Evolutionary conservation across 2,797 vertebrate species (phyloP), one percentile per base, ranked within the genome.

Genomic region (Coendou prehensilis): DNA sequence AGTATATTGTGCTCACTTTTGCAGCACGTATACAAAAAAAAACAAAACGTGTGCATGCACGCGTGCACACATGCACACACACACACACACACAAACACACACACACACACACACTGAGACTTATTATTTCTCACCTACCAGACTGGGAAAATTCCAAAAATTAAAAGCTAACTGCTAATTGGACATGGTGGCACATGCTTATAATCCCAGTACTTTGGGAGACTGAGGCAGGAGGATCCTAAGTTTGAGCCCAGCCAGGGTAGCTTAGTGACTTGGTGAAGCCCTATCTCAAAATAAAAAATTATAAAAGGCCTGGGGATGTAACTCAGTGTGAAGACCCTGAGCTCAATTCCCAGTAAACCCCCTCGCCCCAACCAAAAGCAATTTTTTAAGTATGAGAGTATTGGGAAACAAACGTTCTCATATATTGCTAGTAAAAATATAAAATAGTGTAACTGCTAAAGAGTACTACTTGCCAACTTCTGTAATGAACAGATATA

Each of bases 401-500:
- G 17, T 83, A 13, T 73, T 15, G 63, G 10, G 37, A 94, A 89
- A 79, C 20, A 82, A 57, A 64, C 45, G 92, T n/a, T 92, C 41
- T 67, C 28, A 80, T 1, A 45, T 9, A 37, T 1, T 88, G n/a
- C 56, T 73, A 80, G 30, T 18, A 20, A 26, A 85, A 81, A 64
- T 28, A 75, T n/a, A 93, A 90, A 94, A 75, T 87, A 28, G 18
- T 71, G 37, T 37, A 88, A n/a, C 33, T 15, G 14, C 78, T 50
- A 90, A 6, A 92, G 15, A 81, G 15, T 33, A 61, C 56, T 76
- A 61, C 23, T 50, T 92, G 76, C 28, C 23, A 93, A 84, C 41
- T 93, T 96, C 76, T 57, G 6, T 63, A 75, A 94, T 17, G 82
- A 76, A 59, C 2, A 91, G 5, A 59, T 93, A 91, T 6, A 89